Evolutionary conservation across 2,888 invertebrate species (phyloP), one percentile per base, ranked within the genome.

Genomic region (Ormia ochracea): DNA sequence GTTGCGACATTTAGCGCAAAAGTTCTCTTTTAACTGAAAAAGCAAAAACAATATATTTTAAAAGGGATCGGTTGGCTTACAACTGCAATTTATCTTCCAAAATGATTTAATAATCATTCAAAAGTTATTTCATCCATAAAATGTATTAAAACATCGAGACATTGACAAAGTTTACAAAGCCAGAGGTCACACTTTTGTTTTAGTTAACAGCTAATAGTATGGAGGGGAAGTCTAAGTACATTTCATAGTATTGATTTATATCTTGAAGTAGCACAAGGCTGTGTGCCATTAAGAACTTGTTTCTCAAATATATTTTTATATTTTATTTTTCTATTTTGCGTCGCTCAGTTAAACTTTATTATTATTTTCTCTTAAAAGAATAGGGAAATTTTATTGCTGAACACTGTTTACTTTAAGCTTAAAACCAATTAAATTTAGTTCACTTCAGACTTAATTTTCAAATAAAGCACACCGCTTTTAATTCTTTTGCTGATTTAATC

Each of bases 351-450:
- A n/a, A n/a, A n/a, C n/a, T n/a, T n/a, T n/a, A n/a, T n/a, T n/a
- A n/a, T n/a, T n/a, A n/a, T n/a, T n/a, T n/a, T n/a, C n/a, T n/a
- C n/a, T n/a, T n/a, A n/a, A n/a, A n/a, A n/a, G n/a, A n/a, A n/a
- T n/a, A n/a, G n/a, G n/a, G 6, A 41, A 41, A 41, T 17, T 17
- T 14, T 41, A 17, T 5, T 41, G n/a, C n/a, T 41, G 31, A 3
- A 54, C 10, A 28, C n/a, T 4, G 19, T 56, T 61, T 14, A 45
- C 1, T 48, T 38, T 31, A 41, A 50, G 21, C 33, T 45, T 36
- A 14, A 76, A 45, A 73, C 76, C 72, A 73, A 80, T 80, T 73
- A 76, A 72, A 80, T 76, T 56, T 76, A 73, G 61, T 68, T 52
- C 63, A 76, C 48, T 76, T 76, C 61, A 56, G 72, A 72, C 68